Conservation (phyloP, 2,888 invertebrate species). For the Vanessa cardui region DNA sequence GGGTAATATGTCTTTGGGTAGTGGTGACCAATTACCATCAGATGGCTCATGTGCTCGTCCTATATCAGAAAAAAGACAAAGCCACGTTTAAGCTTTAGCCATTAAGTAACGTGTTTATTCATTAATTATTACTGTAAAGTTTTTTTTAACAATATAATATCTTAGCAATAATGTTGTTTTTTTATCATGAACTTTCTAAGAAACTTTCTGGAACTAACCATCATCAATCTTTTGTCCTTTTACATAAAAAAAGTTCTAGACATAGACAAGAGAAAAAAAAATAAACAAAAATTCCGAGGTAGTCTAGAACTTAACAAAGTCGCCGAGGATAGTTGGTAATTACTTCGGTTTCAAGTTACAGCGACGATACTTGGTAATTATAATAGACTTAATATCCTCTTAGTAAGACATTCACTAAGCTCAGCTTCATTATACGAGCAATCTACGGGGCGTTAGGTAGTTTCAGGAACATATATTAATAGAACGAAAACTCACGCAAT, state of each 20-base stretch:
- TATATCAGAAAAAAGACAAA: too few species aligned
- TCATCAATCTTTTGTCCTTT: slow-evolving; percentile 35
- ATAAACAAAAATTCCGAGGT: slow-evolving; percentile 22
- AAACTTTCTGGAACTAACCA: slow-evolving; percentile 13
- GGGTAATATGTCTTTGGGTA: too few species aligned
- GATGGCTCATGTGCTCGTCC: too few species aligned
- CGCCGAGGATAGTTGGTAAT: slow-evolving; percentile 31
- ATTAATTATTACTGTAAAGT: too few species aligned
- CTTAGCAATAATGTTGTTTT: neutral
- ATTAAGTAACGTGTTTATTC: too few species aligned
- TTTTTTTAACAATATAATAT: neutral
- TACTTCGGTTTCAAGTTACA: slow-evolving; percentile 32
- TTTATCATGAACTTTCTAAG: slow-evolving; percentile 19
- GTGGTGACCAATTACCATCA: too few species aligned
- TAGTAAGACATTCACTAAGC: slow-evolving; percentile 31
- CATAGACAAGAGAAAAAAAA: slow-evolving; percentile 18
- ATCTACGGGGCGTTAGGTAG: slow-evolving; percentile 30
- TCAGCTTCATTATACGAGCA: slow-evolving; percentile 32
- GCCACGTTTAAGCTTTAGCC: too few species aligned
- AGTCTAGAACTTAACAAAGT: slow-evolving; percentile 30
- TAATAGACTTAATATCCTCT: slow-evolving; percentile 33
- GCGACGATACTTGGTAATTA: slow-evolving; percentile 33
- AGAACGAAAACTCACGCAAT: slow-evolving; percentile 26
- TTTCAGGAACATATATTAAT: slow-evolving; percentile 23
- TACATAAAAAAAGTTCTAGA: slow-evolving; percentile 25